Base-by-base conservation (phyloP, 2,888 invertebrate genomes). In the Orchesella flavescens region DNA sequence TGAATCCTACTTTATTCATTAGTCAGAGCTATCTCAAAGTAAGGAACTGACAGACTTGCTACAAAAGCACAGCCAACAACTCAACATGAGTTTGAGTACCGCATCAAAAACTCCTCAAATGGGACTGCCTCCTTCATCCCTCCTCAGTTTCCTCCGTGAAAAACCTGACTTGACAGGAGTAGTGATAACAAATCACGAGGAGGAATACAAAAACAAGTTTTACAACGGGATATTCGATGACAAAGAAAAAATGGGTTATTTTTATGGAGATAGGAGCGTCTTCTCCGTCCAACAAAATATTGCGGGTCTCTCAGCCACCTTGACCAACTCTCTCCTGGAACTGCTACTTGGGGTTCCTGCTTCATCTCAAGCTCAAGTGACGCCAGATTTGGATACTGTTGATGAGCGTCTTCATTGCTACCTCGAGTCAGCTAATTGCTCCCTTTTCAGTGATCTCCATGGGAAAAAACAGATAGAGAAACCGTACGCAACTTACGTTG, bases 371-470 rank as follows among this genome's bases (percentile, higher is more conserved):
- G n/a, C n/a, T n/a, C n/a, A n/a, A n/a, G 66, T 74, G 10, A 5
- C 17, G 1, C 43, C 77, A 1, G 77, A 77, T 24, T 17, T 59
- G 19, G 77, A 68, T 91, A n/a, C n/a, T n/a, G n/a, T n/a, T n/a
- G n/a, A n/a, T n/a, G n/a, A n/a, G n/a, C n/a, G n/a, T n/a, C n/a
- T 96, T 21, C 92, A 94, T 89, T 97, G 97, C 90, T 96, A 95
- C 89, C 90, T 96, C 84, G 91, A 92, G 73, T 93, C 93, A 85
- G 92, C 94, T 15, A 93, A 94, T 79, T 97, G 97, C 89, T 92
- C 92, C 4, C 89, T 94, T 0, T 93, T 94, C 88, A 91, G 90
- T 55, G 73, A 53, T 9, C 66, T 86, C 21, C 44, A 75, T 19
- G 73, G 65, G 1, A 5, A 23, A 13, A 19, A 17, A 49, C 21